These are phyloP conservation scores for Heteromormyrus szaboi DNA, from an alignment of 2,797 vertebrate genomes.

Conservation along the genomic window DNA sequence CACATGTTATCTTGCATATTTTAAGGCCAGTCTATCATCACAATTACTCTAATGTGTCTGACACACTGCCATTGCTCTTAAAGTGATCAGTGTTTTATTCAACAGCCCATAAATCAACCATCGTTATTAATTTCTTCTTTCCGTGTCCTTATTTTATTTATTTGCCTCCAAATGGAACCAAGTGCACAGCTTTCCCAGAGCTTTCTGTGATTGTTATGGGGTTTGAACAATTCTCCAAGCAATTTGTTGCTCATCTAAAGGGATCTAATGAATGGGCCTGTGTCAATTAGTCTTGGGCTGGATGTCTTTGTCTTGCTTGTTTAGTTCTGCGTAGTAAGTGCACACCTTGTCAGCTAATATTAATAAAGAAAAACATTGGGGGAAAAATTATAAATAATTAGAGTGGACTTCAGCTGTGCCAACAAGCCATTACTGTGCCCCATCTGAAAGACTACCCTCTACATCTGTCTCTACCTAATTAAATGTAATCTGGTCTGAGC, in stretches of 20 bases:
- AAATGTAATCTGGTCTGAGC: constrained; percentile 33
- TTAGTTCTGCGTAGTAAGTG: constrained; percentile 42
- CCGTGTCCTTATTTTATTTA: constrained; percentile 3
- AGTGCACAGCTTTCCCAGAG: constrained; percentile 20
- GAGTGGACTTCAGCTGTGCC: background rate
- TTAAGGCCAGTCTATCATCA: background rate
- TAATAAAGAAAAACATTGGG: constrained; percentile 39
- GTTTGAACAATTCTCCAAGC: constrained; percentile 58
- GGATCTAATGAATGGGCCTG: constrained; percentile 56
- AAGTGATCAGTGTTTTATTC: background rate
- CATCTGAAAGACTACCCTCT: constrained; percentile 19
- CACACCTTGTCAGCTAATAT: constrained; percentile 46
- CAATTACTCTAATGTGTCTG: background rate
- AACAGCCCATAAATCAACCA: constrained; percentile 8
- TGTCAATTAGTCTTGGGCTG: constrained; percentile 54
- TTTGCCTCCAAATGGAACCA: constrained; percentile 19
- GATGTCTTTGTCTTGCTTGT: constrained; percentile 48
- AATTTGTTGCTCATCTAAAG: constrained; percentile 57
- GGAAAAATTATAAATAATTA: constrained; percentile 42
- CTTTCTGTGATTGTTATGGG: constrained; percentile 55
- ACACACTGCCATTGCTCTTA: background rate
- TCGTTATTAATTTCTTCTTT: constrained; percentile 11
- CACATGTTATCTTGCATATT: background rate
- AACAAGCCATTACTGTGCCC: background rate
- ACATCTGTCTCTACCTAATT: constrained; percentile 31